Conservation (phyloP, 2,113 vertebrate genomes). For the Anolis sagrei region DNA sequence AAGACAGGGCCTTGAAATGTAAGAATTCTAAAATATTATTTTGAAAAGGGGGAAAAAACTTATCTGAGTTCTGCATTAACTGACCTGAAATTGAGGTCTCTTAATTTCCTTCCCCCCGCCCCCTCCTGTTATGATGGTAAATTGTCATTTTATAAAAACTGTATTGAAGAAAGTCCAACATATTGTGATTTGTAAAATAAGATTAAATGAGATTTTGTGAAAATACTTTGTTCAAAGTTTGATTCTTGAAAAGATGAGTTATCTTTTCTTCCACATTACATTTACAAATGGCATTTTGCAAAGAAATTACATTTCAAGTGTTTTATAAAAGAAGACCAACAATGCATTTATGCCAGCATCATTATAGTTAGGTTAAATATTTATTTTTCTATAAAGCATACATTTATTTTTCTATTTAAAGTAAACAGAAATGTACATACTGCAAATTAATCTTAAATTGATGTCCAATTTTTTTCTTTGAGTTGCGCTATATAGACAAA, state of each 20-base stretch:
- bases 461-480: conserved; percentile 55
- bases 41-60: conserved; percentile 42
- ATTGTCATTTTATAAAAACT: conserved; percentile 69
- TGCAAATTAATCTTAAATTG: conserved; percentile 56
- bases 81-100: conserved; percentile 44
- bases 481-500: conserved; percentile 52
- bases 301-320: conserved; percentile 35
- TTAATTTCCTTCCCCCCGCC: conserved; percentile 51
- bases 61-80: conserved; percentile 59
- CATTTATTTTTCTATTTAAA: conserved; percentile 63
- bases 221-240: conserved; percentile 69
- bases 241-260: conserved; percentile 34
- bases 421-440: conserved; percentile 51
- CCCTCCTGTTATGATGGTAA: conserved; percentile 39
- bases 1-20: conserved; percentile 45
- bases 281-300: conserved; percentile 50
- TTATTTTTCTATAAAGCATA: conserved; percentile 62
- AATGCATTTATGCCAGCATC: conserved; percentile 53
- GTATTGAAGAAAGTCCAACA: conserved; percentile 64
- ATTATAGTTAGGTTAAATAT: conserved; percentile 57
- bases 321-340: conserved; percentile 38
- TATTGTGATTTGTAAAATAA: conserved; percentile 71
- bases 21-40: conserved; percentile 52
- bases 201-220: conserved; percentile 72
- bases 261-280: conserved; percentile 55